These are phyloP conservation scores for Philotrypesis tridentata DNA, from an alignment of 1,140 invertebrate species.

Conservation along the genomic window DNA sequence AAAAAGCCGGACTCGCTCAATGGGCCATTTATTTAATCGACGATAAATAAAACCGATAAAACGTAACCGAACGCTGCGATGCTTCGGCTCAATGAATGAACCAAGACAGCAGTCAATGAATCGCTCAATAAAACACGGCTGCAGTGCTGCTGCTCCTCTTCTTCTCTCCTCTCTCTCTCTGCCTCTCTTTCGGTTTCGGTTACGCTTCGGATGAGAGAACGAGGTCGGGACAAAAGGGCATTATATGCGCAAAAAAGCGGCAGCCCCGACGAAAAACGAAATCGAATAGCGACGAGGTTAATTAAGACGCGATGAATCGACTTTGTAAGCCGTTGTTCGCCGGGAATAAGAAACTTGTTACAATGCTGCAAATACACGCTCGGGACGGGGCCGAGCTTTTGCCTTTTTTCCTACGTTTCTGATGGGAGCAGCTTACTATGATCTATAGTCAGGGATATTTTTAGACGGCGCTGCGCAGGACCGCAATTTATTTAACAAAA, in stretches of 20 bases:
- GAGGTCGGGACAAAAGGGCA: slow-evolving; percentile 27
- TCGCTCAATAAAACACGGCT: slow-evolving; percentile 33
- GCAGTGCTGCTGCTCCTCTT: background rate
- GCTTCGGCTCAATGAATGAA: slow-evolving; percentile 18
- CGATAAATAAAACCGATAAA: slow-evolving; percentile 42
- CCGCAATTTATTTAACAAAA: too few relatives aligned
- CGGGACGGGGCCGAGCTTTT: too few relatives aligned
- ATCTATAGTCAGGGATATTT: too few relatives aligned
- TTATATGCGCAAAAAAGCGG: slow-evolving; percentile 38
- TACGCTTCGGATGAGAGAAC: slow-evolving; percentile 25
- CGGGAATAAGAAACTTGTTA: background rate
- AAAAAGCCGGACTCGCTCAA: slow-evolving; percentile 27
- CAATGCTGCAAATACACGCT: background rate
- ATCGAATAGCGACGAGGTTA: slow-evolving; percentile 22
- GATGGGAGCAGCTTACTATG: too few relatives aligned
- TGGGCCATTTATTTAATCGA: slow-evolving; percentile 33
- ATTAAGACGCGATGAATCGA: slow-evolving; percentile 2
- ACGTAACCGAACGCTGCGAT: background rate
- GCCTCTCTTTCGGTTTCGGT: background rate
- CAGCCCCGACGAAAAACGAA: background rate
- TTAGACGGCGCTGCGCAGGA: too few relatives aligned
- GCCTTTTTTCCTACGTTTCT: background rate
- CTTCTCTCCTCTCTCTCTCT: slow-evolving; percentile 3
- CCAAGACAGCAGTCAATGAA: slow-evolving; percentile 39
- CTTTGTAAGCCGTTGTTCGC: background rate